A percentile compares a stretch with the other conserved stretches of the same genome.
phyloP scores from a whole-genome alignment of 2,113 vertebrate species.

The Onychorhynchus coronatus region DNA sequence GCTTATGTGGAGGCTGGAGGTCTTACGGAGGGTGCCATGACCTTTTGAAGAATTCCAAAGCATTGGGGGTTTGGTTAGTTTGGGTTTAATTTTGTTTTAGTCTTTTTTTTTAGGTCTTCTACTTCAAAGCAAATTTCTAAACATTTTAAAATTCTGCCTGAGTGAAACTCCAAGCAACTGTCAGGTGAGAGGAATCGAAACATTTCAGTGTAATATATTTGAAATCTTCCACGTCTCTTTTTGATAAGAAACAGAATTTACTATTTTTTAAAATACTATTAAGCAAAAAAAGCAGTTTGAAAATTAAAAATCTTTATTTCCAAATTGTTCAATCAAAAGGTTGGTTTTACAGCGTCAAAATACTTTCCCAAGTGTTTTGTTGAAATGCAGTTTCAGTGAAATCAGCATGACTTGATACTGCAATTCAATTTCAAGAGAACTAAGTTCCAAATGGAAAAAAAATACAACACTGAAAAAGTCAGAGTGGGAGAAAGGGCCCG shows the following conservation, averaged over 20 bases:
- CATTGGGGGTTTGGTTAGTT: not conserved
- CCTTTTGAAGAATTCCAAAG: not conserved
- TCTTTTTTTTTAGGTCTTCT: not conserved
- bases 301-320: not conserved
- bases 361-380: not conserved
- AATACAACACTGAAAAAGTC: not conserved
- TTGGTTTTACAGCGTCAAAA: not conserved
- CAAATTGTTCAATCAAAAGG: not conserved
- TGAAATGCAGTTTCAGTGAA: not conserved
- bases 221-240: fast-evolving
- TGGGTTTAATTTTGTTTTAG: not conserved
- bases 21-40: fast-evolving
- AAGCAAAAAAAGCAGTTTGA: not conserved
- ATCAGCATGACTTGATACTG: not conserved
- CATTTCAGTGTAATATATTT: not conserved
- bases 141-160: not conserved
- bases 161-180: not conserved
- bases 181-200: not conserved
- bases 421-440: not conserved
- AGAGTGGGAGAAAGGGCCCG: not conserved
- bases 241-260: not conserved
- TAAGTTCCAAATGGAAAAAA: not conserved
- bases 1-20: not conserved
- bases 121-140: not conserved
- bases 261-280: not conserved